Percentiles rank a stretch among this genome's conserved stretches.
These are phyloP conservation scores for Laticauda colubrina DNA, from an alignment of 2,113 vertebrate genomes.

Conservation along the genomic window DNA sequence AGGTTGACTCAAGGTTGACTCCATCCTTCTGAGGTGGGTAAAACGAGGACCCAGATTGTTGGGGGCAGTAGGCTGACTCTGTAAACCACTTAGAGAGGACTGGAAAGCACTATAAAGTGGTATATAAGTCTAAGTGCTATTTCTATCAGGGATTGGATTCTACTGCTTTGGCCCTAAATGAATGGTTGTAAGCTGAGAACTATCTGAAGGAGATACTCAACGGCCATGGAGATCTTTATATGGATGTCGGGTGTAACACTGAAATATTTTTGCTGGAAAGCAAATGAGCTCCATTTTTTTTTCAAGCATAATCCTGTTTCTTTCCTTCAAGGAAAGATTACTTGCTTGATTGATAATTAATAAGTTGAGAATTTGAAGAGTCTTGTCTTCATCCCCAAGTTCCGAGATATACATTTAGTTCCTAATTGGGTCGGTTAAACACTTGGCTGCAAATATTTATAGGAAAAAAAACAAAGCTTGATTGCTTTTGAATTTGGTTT, in stretches of 20 bases:
- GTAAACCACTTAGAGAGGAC: too few species aligned
- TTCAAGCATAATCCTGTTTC: background rate
- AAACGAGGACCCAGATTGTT: too few species aligned
- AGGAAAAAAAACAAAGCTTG: background rate
- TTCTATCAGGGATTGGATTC: too few species aligned
- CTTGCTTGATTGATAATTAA: background rate
- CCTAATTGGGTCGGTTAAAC: background rate
- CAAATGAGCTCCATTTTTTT: background rate
- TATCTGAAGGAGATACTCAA: background rate
- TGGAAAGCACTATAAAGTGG: too few species aligned
- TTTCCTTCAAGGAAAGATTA: background rate
- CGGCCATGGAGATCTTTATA: background rate
- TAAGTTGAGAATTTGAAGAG: background rate
- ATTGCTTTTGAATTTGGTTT: background rate
- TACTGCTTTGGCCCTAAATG: background rate
- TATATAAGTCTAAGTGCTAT: too few species aligned
- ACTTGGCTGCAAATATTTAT: background rate
- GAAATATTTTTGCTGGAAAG: background rate
- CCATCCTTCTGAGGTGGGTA: too few species aligned
- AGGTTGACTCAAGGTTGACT: too few species aligned
- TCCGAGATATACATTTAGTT: background rate
- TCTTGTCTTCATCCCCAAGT: background rate
- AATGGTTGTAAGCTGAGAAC: background rate
- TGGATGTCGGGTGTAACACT: background rate
- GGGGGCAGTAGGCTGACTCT: too few species aligned